phyloP scores from a whole-genome alignment of 2,888 invertebrate species.

The Chorisops tibialis region DNA sequence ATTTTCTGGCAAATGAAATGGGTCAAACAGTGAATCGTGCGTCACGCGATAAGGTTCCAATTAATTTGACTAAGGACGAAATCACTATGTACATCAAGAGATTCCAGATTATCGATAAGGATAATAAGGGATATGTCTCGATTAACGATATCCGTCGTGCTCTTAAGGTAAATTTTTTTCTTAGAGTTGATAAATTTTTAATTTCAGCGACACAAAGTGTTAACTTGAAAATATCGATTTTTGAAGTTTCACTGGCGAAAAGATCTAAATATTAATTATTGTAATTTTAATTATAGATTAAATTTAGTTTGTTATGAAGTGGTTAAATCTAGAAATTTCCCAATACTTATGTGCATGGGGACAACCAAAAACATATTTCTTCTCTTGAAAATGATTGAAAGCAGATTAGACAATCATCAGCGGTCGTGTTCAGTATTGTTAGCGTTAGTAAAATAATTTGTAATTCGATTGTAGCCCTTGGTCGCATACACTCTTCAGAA shows the following conservation, averaged over 20 bases:
- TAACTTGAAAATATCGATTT: background rate
- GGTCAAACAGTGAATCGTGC: conserved; percentile 89
- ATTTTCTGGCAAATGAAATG: conserved; percentile 94
- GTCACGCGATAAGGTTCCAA: conserved; percentile 81
- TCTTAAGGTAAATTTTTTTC: conserved; percentile 71
- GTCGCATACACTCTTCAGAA: too few relatives aligned
- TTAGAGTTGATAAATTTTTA: too few relatives aligned
- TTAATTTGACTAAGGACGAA: conserved; percentile 91
- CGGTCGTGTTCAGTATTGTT: too few relatives aligned
- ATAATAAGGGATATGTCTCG: conserved; percentile 96
- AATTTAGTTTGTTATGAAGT: background rate
- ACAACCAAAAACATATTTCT: too few relatives aligned
- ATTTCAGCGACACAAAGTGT: too few relatives aligned
- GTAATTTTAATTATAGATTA: background rate
- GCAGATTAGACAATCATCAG: too few relatives aligned
- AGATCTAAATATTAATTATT: too few relatives aligned
- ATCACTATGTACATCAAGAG: conserved; percentile 90
- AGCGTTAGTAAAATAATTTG: too few relatives aligned
- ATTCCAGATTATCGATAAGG: conserved; percentile 93
- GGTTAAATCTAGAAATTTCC: too few relatives aligned
- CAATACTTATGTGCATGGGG: too few relatives aligned
- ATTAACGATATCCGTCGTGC: conserved; percentile 95
- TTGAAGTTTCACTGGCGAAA: background rate
- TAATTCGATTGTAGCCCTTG: too few relatives aligned
- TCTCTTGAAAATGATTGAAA: too few relatives aligned